phyloP scores from a whole-genome alignment of 2,797 vertebrate species.

The Tokudaia tokunoshimensis region DNA sequence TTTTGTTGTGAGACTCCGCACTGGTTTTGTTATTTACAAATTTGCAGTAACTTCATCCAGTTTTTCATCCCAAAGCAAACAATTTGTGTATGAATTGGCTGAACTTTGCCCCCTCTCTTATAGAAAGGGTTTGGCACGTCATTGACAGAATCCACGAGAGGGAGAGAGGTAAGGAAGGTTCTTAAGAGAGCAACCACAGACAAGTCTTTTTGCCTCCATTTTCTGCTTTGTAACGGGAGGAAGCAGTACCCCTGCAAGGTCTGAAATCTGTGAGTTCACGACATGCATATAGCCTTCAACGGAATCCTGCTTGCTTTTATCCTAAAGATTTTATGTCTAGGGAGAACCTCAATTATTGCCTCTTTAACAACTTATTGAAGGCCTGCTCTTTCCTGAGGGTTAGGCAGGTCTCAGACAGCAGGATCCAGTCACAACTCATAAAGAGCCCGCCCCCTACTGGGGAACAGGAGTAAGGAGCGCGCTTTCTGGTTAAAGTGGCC shows the following conservation, averaged over 20 bases:
- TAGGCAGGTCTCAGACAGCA: background rate
- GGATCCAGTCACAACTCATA: background rate
- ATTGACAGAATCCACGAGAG: background rate
- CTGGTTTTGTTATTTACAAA: background rate
- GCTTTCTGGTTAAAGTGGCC: accelerated
- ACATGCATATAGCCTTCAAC: background rate
- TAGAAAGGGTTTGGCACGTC: background rate
- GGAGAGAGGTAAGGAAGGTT: background rate
- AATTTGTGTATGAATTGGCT: background rate
- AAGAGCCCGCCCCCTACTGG: background rate
- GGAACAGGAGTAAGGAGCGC: accelerated
- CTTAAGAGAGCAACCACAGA: background rate
- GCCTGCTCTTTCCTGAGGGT: background rate
- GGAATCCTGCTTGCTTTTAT: background rate
- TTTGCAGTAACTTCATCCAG: background rate
- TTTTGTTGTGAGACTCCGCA: background rate
- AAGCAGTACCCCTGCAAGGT: background rate
- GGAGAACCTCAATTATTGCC: background rate
- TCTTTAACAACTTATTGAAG: background rate
- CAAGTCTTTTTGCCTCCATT: background rate
- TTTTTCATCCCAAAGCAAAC: background rate
- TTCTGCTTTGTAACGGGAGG: background rate
- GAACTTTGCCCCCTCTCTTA: background rate
- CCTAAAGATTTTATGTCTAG: background rate
- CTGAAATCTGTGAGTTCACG: accelerated